A percentile compares a stretch with the other conserved stretches of the same genome.
Conservation (phyloP, 2,797 vertebrate genomes). For the Poeciliopsis paucimaculata region DNA sequence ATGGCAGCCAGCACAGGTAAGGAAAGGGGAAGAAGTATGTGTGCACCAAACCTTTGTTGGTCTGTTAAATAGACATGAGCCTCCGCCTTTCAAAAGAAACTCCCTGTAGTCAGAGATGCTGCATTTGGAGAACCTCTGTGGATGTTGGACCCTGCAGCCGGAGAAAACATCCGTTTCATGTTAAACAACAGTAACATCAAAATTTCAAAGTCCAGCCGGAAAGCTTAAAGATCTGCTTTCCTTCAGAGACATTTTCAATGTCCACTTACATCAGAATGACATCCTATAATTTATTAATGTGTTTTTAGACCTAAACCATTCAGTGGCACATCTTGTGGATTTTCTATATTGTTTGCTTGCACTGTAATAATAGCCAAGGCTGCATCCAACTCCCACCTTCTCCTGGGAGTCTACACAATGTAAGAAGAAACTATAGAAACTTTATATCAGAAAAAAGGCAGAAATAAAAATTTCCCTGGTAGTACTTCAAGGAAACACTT, state of each 20-base stretch:
- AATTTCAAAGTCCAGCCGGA: no score
- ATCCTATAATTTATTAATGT: background rate
- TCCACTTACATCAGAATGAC: background rate
- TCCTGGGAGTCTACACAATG: background rate
- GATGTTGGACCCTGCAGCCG: slow-evolving; percentile 87
- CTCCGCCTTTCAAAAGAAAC: slow-evolving; percentile 93
- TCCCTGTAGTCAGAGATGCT: slow-evolving; percentile 96
- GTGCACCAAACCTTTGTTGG: slow-evolving; percentile 88
- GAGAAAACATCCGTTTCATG: slow-evolving; percentile 16
- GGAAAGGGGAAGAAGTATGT: background rate
- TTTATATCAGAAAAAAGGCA: background rate
- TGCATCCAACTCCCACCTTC: background rate
- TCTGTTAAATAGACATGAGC: slow-evolving; percentile 96
- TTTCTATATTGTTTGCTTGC: background rate
- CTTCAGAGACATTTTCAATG: background rate
- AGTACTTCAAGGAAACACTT: background rate
- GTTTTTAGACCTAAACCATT: background rate
- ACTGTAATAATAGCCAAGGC: background rate
- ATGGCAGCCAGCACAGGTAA: background rate
- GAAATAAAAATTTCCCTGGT: background rate
- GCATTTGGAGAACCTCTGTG: slow-evolving; percentile 95
- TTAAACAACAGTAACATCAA: background rate
- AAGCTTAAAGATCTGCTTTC: background rate
- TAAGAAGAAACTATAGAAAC: background rate
- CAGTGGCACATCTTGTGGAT: background rate